phyloP scores from a whole-genome alignment of 2,113 vertebrate species.

The Epinephelus moara region DNA sequence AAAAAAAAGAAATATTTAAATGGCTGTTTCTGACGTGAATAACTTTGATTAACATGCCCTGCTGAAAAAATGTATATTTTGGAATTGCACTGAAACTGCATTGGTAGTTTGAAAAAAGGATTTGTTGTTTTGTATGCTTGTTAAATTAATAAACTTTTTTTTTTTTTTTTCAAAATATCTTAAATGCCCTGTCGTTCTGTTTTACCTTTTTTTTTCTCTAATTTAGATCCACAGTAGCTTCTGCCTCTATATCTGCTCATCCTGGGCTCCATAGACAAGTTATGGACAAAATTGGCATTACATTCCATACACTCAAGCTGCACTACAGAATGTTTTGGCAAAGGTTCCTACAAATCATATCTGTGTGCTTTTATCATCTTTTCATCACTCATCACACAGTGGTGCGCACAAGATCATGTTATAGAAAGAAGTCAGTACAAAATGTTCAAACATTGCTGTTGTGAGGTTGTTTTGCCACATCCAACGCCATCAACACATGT shows the following conservation, averaged over 20 bases:
- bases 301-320: background rate
- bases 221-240: background rate
- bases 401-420: background rate
- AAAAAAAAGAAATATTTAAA: slow-evolving; percentile 59
- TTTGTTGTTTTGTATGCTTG: slow-evolving; percentile 84
- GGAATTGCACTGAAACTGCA: slow-evolving; percentile 84
- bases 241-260: background rate
- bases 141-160: slow-evolving; percentile 82
- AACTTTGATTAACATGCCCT: slow-evolving; percentile 78
- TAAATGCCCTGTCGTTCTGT: background rate
- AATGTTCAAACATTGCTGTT: background rate
- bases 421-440: background rate
- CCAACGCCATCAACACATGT: background rate
- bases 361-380: background rate
- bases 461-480: slow-evolving; percentile 1
- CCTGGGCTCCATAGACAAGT: background rate
- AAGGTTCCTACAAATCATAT: slow-evolving; percentile 3
- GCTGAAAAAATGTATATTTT: slow-evolving; percentile 83
- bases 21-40: slow-evolving; percentile 70
- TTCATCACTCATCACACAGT: background rate
- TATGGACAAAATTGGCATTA: background rate
- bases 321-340: background rate
- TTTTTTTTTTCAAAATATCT: slow-evolving; percentile 64
- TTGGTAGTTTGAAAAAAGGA: slow-evolving; percentile 74
- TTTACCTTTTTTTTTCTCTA: background rate